Base-by-base conservation (phyloP, 2,888 invertebrate genomes). In the Lapara coniferarum region DNA sequence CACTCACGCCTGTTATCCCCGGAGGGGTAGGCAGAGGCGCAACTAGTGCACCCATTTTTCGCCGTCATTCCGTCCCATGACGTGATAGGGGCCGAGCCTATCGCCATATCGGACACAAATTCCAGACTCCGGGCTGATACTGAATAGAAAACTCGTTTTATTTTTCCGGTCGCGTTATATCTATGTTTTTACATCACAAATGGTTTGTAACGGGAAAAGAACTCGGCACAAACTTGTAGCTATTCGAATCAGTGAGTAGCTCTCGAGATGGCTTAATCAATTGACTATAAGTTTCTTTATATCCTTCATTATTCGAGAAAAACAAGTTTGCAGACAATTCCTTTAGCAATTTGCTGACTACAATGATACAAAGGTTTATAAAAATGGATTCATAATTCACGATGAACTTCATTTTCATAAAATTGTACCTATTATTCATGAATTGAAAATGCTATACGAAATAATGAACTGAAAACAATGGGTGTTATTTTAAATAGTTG, bases 381-480 rank as follows among this genome's bases (percentile, higher is more conserved):
- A 55, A 55, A 55, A 10, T 55, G 37, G 37, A 55, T 19, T 63
- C 63, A 13, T 19, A 63, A 63, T 49, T 49, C 49, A 46, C 44
- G 19, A 49, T 49, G 10, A 56, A 25, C 13, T 19, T 25, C 13
- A 56, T 56, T 37, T 37, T 30, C 13, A 30, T 37, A 37, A 30
- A 13, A 37, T 5, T 57, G 51, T 51, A 51, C 12, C 37, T 51
- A 55, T 10, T 55, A 19, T 19, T 19, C 16, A 55, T 55, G 19
- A 53, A 53, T 19, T 49, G 30, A 25, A 57, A 57, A 57, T 57
- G 5, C 57, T 57, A 13, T 57, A 13, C 7, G 57, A 57, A 46
- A 63, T 19, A 59, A 59, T 59, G 49, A 63, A 63, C 63, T 49
- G 13, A 63, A 63, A 63, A 49, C 63, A 63, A 63, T 63, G 19